Conservation (phyloP, 2,797 vertebrate genomes). For the Ispidina lecontei region DNA sequence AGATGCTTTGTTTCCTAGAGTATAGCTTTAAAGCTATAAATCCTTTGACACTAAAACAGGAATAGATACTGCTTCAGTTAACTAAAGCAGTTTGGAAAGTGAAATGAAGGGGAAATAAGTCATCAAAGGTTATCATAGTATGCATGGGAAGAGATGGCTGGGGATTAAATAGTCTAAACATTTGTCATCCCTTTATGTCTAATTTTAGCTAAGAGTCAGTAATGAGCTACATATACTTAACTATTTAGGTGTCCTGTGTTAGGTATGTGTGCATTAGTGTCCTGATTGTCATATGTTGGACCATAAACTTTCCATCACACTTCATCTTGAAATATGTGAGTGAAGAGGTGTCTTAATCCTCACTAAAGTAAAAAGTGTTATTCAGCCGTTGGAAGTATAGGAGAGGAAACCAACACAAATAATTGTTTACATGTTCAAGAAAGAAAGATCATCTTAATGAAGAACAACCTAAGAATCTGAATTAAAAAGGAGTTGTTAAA, state of each 20-base stretch:
- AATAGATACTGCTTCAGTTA: neutral
- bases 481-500: neutral
- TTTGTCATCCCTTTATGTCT: constrained; percentile 11
- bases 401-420: neutral
- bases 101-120: neutral
- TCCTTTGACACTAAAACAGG: neutral
- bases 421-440: neutral
- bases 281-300: neutral
- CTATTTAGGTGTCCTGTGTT: neutral
- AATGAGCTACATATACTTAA: neutral
- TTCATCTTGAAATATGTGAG: neutral
- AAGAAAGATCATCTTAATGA: neutral
- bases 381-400: neutral
- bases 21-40: neutral
- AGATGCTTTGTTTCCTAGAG: neutral
- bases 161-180: neutral
- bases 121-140: neutral
- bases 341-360: neutral
- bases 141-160: neutral
- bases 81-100: constrained; percentile 20
- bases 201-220: constrained; percentile 29
- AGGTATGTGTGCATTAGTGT: neutral
- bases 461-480: neutral
- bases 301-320: neutral
- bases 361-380: neutral